Percentiles rank a stretch among this genome's conserved stretches.
Conservation (phyloP, 1,140 invertebrate species). For the Gonatopus flavifemur region DNA sequence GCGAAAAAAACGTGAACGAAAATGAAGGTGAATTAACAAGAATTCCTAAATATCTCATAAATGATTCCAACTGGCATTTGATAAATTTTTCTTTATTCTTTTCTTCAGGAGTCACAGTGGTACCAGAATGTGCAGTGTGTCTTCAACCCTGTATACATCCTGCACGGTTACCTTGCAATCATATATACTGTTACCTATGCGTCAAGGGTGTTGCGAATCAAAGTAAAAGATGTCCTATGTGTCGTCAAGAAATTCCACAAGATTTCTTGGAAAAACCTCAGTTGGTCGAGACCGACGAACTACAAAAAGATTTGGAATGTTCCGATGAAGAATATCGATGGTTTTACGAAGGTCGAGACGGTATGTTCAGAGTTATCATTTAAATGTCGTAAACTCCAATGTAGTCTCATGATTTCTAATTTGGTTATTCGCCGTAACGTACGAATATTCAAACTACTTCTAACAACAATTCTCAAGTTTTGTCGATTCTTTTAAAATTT, state of each 20-base stretch:
- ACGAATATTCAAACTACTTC: no score
- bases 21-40: constrained; percentile 26
- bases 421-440: no score
- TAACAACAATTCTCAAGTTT: no score
- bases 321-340: constrained; percentile 82
- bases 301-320: constrained; percentile 52
- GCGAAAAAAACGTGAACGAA: constrained; percentile 30
- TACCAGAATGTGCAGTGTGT: constrained; percentile 87
- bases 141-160: constrained; percentile 87
- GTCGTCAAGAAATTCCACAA: constrained; percentile 76
- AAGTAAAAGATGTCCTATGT: constrained; percentile 84
- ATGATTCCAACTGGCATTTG: not conserved
- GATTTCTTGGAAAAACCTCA: constrained; percentile 85
- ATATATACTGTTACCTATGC: constrained; percentile 95
- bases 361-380: constrained; percentile 65
- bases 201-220: constrained; percentile 90
- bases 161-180: constrained; percentile 85
- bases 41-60: not conserved
- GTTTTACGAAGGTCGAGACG: constrained; percentile 94
- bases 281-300: constrained; percentile 65
- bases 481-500: no score
- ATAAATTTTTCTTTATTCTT: not conserved
- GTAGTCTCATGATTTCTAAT: constrained; percentile 14
- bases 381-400: no score
- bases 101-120: constrained; percentile 25